A percentile compares a stretch with the other conserved stretches of the same genome.
phyloP scores from a whole-genome alignment of 2,113 vertebrate genomes.

The Mustelus asterias region DNA sequence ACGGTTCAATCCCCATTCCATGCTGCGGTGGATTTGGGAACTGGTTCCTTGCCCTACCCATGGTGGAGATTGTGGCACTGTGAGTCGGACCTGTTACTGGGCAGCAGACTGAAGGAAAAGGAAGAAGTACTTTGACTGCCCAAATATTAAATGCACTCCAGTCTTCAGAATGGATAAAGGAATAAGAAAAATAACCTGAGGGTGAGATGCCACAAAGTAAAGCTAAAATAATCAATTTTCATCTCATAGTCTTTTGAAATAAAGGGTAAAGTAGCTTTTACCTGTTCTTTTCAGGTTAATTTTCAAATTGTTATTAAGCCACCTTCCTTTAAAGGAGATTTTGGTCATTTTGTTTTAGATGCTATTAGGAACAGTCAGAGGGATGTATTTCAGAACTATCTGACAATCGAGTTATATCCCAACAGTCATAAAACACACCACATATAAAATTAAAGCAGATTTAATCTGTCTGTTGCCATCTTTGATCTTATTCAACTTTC shows the following conservation, averaged over 20 bases:
- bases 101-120: too few relatives aligned
- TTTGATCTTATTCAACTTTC: conserved; percentile 3
- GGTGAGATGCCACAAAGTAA: not conserved
- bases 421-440: not conserved
- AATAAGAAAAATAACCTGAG: not conserved
- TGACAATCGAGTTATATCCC: not conserved
- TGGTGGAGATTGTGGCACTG: too few relatives aligned
- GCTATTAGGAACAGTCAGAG: conserved; percentile 6
- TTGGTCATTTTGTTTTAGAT: not conserved
- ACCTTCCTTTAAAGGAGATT: conserved; percentile 3
- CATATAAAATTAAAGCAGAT: not conserved
- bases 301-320: conserved; percentile 17
- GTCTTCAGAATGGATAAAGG: not conserved
- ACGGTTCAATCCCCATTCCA: too few relatives aligned
- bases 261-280: not conserved
- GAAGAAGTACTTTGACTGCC: too few relatives aligned
- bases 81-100: too few relatives aligned
- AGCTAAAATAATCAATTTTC: not conserved
- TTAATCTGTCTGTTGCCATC: conserved; percentile 21
- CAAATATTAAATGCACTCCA: not conserved
- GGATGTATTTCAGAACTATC: conserved; percentile 21
- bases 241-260: not conserved
- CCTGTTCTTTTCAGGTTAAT: not conserved
- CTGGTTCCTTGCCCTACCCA: too few relatives aligned
- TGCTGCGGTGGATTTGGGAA: too few relatives aligned